Evolutionary conservation across 92 coral and sea anemone species (phyloP), one percentile per base, ranked within the genome.

Genomic region (Plumapathes pennacea): DNA sequence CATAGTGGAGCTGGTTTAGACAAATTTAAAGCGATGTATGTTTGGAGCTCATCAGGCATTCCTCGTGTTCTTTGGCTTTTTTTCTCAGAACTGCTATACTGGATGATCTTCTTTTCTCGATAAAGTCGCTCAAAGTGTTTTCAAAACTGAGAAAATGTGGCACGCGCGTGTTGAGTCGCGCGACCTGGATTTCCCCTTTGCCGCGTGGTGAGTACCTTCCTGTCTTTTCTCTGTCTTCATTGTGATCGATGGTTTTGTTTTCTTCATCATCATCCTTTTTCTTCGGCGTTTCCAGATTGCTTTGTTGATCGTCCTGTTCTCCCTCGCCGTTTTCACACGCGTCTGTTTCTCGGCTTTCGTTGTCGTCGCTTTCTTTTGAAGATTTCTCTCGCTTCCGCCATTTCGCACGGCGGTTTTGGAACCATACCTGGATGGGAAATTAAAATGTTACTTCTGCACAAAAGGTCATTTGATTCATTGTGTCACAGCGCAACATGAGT

Each of bases 351-450:
- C 40, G 40, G 40, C 40, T 53, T 54, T 48, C 1, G 2, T 40
- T 55, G 25, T 38, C 53, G 7, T 31, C 26, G 40, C n/a, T 19
- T 65, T 40, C 45, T 0, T 38, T 77, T 56, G 66, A 78, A 3
- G 90, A 62, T 32, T 92, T 92, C 62, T 84, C 98, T 9, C 96
- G 78, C 52, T 92, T 92, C 10, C 98, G 74, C 98, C 98, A 92
- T 57, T 92, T 92, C 30, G 98, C 98, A 15, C 98, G 77, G 54
- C 98, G 67, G 77, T 92, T 92, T 49, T 92, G 98, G 49, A 92
- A 92, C 98, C 98, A 92, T 7, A 92, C 98, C 98, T 92, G 46
- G n/a, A 30, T n/a, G n/a, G n/a, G n/a, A n/a, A n/a, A n/a, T n/a
- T n/a, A 21, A 62, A 9, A 41, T 32, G 34, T 60, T 70, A 48